Conservation (phyloP, 2,888 invertebrate species). For the Trichacis sp. region DNA sequence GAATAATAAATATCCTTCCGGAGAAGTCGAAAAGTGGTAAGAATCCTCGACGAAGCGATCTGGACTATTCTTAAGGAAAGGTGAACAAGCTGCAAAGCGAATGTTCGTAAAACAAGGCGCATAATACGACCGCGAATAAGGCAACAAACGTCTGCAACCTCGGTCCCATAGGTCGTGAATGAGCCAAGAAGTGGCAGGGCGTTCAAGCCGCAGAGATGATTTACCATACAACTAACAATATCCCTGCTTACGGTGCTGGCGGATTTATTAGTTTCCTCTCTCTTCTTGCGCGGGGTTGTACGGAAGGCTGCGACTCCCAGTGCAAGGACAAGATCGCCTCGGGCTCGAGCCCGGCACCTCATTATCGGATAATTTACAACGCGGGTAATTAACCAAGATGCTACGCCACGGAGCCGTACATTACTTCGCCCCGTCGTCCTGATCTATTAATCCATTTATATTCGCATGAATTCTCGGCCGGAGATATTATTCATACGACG, state of each 20-base stretch:
- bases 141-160: slow-evolving; percentile 55
- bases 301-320: slow-evolving; percentile 45
- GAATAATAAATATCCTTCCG: background rate
- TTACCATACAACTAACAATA: slow-evolving; percentile 67
- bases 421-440: slow-evolving; percentile 51
- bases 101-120: slow-evolving; percentile 21
- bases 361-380: slow-evolving; percentile 68
- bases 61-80: background rate
- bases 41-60: background rate
- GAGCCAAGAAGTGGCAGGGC: slow-evolving; percentile 44
- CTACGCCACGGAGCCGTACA: slow-evolving; percentile 50
- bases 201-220: slow-evolving; percentile 62
- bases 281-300: slow-evolving; percentile 46
- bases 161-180: slow-evolving; percentile 40
- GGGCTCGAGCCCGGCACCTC: slow-evolving; percentile 66
- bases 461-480: slow-evolving; percentile 42
- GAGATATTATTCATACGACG: slow-evolving; percentile 32
- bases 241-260: slow-evolving; percentile 60
- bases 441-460: slow-evolving; percentile 61
- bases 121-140: slow-evolving; percentile 34
- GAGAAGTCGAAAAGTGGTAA: background rate
- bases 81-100: background rate
- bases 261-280: slow-evolving; percentile 64
- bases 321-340: slow-evolving; percentile 47
- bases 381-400: slow-evolving; percentile 65